Base-by-base conservation (phyloP, 35 echinoderm and acorn worm genomes). In the Heliocidaris tuberculata region DNA sequence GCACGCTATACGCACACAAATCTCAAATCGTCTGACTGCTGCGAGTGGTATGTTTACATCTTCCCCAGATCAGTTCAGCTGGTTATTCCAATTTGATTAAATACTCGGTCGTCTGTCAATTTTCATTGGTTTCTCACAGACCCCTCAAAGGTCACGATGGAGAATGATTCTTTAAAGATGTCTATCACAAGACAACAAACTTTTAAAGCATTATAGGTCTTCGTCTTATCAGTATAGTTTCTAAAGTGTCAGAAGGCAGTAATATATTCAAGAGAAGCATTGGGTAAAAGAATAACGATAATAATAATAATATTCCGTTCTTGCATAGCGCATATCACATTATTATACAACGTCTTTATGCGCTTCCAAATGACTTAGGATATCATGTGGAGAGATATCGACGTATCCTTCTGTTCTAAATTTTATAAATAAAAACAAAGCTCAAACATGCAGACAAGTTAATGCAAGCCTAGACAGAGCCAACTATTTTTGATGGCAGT, bases 61-160 rank as follows among this genome's bases (percentile, higher is more conserved):
- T 78, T 19, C 21, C 21, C 6, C 21, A 78, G 65, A 78, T 78
- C 65, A 78, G 65, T 27, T 78, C 65, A 78, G 65, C 65, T 78
- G 65, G 65, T 78, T 78, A 78, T 78, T 24, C 65, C 65, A 78
- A 78, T 78, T 78, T 78, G 65, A 78, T 78, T 78, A 78, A 78
- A 78, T 78, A 27, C 65, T 78, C 65, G 17, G 65, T 19, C 65
- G 65, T 78, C 65, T 78, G 65, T 78, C 65, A n/a, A 78, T 78
- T 56, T 78, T 78, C 65, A 78, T 78, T 78, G 65, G 65, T 78
- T 78, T 78, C 65, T 19, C 27, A 7, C 65, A 27, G 65, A 78
- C 65, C 65, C 8, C 21, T 19, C 21, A 78, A 27, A 78, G 65
- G 65, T 78, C 65, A 6, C 27, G 21, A 78, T 78, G 35, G 35